Evolutionary conservation across 2,888 invertebrate genomes (phyloP).

Genomic region (Formica aserva): DNA sequence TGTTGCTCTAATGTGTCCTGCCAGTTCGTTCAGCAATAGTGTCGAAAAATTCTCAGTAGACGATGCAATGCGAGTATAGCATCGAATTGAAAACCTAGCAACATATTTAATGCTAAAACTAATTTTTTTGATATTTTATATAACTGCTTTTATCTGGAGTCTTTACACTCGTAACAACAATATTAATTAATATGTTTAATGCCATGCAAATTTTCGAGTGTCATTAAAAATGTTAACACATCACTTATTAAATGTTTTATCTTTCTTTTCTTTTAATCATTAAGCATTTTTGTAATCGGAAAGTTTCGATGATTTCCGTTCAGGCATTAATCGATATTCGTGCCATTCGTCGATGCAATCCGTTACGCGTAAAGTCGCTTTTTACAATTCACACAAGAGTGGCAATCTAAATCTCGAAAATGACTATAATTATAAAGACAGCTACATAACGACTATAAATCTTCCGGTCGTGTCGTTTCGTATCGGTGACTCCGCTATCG

Average conservation of each 20-base stretch:
- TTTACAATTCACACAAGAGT: conserved; percentile 13
- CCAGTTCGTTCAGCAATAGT: conserved; percentile 59
- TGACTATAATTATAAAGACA: neutral
- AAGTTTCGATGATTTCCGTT: neutral
- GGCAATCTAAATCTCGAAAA: conserved; percentile 26
- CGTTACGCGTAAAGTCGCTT: neutral
- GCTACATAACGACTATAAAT: conserved; percentile 39
- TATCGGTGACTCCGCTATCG: conserved; percentile 44
- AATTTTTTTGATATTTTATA: neutral
- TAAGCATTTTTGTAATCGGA: neutral
- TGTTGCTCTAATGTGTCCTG: conserved; percentile 62
- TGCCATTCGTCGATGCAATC: neutral
- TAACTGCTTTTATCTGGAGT: neutral
- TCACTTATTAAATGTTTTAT: neutral
- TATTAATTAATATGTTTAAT: neutral
- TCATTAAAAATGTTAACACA: neutral
- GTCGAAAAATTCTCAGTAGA: conserved; percentile 21
- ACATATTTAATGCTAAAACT: neutral
- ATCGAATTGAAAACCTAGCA: neutral
- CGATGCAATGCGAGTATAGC: neutral
- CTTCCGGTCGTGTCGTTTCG: conserved; percentile 25
- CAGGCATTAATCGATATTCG: neutral
- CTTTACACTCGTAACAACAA: neutral
- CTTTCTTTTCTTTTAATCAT: neutral
- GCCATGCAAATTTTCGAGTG: neutral